Base-by-base conservation (phyloP, 2,113 vertebrate species). In the Paraplagusia blochii region DNA sequence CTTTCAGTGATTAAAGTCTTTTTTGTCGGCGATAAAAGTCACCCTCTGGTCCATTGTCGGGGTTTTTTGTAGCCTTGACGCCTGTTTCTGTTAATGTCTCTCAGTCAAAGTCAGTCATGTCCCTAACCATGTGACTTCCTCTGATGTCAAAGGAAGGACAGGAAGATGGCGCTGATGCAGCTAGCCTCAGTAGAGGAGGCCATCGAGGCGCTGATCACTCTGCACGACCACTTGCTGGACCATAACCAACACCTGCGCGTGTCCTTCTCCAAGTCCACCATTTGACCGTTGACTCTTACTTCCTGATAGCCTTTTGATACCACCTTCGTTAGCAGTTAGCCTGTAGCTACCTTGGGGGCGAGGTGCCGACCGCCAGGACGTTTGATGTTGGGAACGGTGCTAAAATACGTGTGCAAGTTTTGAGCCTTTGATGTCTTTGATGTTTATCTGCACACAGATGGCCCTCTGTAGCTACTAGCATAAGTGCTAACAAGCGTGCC, bases 101-200 rank as follows among this genome's bases (percentile, higher is more conserved):
- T 8, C 36, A 36, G 9, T 6, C 10, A 19, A 40, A 40, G 4
- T 12, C 2, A 19, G 44, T 4, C 10, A 10, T 2, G 9, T 43
- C 18, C n/a, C 11, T 61, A 17, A 53, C 65, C 58, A 68, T 68
- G 64, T 77, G 60, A 66, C 47, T 58, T 68, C 52, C 66, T 59
- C 8, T 70, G 50, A 44, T 48, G 15, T 58, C 48, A 62, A 63
- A 81, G 79, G 53, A 84, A 81, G 59, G 79, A 84, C 71, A 74
- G 76, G 55, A 84, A 81, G 76, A 81, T 84, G 82, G 79, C 82
- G 4, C 70, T 81, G 67, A 69, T 84, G 64, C 82, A 84, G 79
- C 39, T 84, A 61, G 73, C 45, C 4, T 81, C 79, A 0, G 82
- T 81, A 55, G 82, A 84, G 46, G 82, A 84, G 4, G 79, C 82